These are phyloP conservation scores for Corydoras sp. DNA, from an alignment of 2,113 vertebrate genomes.

Conservation along the genomic window DNA sequence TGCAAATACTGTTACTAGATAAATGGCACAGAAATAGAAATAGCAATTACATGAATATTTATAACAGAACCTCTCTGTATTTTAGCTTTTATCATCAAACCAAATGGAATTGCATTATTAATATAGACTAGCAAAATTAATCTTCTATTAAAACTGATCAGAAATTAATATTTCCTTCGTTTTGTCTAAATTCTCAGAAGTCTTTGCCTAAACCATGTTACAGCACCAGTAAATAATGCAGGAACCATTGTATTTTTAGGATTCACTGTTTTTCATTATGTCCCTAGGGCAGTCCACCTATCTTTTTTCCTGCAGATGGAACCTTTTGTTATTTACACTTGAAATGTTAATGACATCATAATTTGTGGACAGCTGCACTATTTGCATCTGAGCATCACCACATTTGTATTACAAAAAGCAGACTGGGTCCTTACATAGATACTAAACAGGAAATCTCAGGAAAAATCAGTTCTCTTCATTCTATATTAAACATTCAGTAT, in stretches of 20 bases:
- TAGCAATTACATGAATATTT: conserved; percentile 9
- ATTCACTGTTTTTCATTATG: conserved; percentile 29
- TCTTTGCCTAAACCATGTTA: neutral
- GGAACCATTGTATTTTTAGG: conserved; percentile 36
- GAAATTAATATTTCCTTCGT: too few species aligned
- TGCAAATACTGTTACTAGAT: conserved; percentile 49
- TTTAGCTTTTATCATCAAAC: neutral
- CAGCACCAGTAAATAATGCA: conserved; percentile 24
- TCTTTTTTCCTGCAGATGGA: too few species aligned
- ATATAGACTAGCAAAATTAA: neutral
- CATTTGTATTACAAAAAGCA: too few species aligned
- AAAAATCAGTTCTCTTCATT: too few species aligned
- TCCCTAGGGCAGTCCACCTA: conserved; percentile 31
- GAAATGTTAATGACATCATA: too few species aligned
- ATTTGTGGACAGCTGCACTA: too few species aligned
- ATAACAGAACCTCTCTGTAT: neutral
- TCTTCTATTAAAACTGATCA: neutral
- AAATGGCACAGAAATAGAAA: conserved; percentile 44
- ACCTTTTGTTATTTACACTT: too few species aligned
- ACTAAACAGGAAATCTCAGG: too few species aligned
- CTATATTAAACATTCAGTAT: too few species aligned
- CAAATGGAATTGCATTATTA: neutral
- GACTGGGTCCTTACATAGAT: too few species aligned
- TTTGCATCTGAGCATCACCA: too few species aligned
- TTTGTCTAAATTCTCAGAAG: too few species aligned